Conservation (phyloP, 2,797 vertebrate genomes). For the Notamacropus eugenii region DNA sequence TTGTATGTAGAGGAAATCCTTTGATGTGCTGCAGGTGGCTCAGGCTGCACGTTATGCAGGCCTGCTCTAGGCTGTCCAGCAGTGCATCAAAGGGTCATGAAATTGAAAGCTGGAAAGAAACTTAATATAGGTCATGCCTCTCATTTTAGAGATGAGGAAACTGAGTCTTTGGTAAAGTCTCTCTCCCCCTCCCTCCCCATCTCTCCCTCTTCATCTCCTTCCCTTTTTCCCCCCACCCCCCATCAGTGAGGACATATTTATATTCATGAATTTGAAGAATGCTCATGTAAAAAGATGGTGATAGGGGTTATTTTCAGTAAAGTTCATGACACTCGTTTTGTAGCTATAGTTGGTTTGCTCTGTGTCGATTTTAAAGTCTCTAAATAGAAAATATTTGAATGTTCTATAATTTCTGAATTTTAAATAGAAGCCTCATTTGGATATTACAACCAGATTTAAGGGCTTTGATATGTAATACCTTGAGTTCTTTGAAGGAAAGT, state of each 20-base stretch:
- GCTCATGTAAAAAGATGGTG: background rate
- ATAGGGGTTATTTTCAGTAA: background rate
- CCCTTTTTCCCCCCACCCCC: too few relatives aligned
- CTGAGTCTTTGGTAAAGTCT: conserved; percentile 2
- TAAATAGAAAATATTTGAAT: background rate
- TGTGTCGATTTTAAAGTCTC: background rate
- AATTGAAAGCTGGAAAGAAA: background rate
- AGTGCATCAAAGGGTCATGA: background rate
- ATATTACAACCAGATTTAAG: too few relatives aligned
- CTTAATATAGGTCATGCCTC: background rate
- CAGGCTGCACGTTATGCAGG: too few relatives aligned
- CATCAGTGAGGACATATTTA: background rate
- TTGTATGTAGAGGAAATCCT: too few relatives aligned
- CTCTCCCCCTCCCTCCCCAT: too few relatives aligned
- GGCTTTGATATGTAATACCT: background rate
- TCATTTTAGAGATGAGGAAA: conserved; percentile 3
- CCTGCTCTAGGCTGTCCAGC: background rate
- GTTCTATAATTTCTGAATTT: background rate
- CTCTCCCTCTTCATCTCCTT: too few relatives aligned
- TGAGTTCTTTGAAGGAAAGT: background rate
- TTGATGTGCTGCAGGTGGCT: too few relatives aligned
- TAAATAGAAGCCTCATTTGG: background rate
- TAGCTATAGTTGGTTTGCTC: background rate
- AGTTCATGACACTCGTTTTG: background rate
- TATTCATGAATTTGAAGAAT: background rate